Base-by-base conservation (phyloP, 1,140 invertebrate genomes). In the Tenebrio molitor region DNA sequence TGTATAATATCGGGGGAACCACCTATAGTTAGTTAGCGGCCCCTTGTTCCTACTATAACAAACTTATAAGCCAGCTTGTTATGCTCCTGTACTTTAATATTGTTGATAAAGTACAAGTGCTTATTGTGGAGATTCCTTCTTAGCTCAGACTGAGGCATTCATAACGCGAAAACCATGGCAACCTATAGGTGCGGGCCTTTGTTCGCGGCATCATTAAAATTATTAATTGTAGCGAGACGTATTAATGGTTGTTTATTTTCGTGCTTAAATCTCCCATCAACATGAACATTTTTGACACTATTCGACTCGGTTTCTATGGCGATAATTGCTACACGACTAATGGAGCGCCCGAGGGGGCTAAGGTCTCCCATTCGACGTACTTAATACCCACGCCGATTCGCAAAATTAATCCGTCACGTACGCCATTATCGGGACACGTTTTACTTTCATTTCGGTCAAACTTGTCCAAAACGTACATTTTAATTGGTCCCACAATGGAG, bases 101-200 rank as follows among this genome's bases (percentile, higher is more conserved):
- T 66, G 64, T 66, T 66, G 64, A 66, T 66, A 66, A 66, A 66
- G 64, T 66, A 66, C 64, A 66, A 66, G 64, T 66, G 64, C 64
- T 66, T 44, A 66, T 66, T 66, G 64, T 66, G 23, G 53, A 66
- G 64, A 66, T 66, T 66, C 64, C 64, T 41, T 66, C 64, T 66
- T 66, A 66, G 64, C 64, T 42, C 16, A 12, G 21, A 66, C 39
- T 42, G 25, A 66, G 42, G 64, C 64, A 66, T 66, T 66, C 64
- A 66, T 66, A 66, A 66, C 42, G 36, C 36, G 4, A 66, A 42
- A 41, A 23, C 64, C 64, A 66, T 66, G 42, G 64, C 64, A 66
- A 66, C 64, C 64, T 66, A 65, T 65, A 65, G 34, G 39, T 65
- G 36, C 42, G 7, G 7, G 64, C 15, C 36, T 66, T 66, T 66